Evolutionary conservation across 2,888 invertebrate species (phyloP).

Genomic region (Rhamnusium bicolor): DNA sequence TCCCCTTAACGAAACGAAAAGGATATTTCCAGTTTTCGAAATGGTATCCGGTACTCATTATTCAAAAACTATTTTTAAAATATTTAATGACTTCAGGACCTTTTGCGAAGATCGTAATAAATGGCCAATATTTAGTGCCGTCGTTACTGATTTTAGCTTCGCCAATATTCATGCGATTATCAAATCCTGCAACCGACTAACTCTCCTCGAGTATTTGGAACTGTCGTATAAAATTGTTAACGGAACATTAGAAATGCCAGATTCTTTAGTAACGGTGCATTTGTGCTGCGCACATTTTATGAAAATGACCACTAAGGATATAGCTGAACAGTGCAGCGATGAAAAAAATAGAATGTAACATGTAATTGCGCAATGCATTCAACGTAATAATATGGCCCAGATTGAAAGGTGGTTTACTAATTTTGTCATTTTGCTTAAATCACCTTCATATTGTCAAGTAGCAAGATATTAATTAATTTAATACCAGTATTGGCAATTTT

Average conservation of each 20-base stretch:
- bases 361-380: background rate
- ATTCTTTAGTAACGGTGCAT: slow-evolving; percentile 1
- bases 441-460: too few species aligned
- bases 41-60: slow-evolving; percentile 34
- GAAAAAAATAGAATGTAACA: background rate
- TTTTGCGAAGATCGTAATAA: slow-evolving; percentile 26
- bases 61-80: slow-evolving; percentile 35
- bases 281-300: slow-evolving; percentile 19
- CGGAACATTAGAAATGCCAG: background rate
- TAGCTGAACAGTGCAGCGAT: background rate
- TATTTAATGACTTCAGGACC: slow-evolving; percentile 21
- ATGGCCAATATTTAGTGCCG: slow-evolving; percentile 12
- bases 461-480: too few species aligned
- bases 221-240: background rate
- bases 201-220: slow-evolving; percentile 13
- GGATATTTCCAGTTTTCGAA: slow-evolving; percentile 36
- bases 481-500: too few species aligned
- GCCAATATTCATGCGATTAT: slow-evolving; percentile 28
- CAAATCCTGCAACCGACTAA: slow-evolving; percentile 8
- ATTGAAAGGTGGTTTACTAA: background rate
- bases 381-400: background rate
- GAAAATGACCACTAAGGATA: background rate
- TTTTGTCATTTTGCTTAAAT: background rate
- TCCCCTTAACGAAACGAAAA: background rate
- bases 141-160: slow-evolving; percentile 20